Percentiles rank a stretch among this genome's conserved stretches.
phyloP scores from a whole-genome alignment of 2,888 invertebrate genomes.

The Zhuqinia jingwanae region DNA sequence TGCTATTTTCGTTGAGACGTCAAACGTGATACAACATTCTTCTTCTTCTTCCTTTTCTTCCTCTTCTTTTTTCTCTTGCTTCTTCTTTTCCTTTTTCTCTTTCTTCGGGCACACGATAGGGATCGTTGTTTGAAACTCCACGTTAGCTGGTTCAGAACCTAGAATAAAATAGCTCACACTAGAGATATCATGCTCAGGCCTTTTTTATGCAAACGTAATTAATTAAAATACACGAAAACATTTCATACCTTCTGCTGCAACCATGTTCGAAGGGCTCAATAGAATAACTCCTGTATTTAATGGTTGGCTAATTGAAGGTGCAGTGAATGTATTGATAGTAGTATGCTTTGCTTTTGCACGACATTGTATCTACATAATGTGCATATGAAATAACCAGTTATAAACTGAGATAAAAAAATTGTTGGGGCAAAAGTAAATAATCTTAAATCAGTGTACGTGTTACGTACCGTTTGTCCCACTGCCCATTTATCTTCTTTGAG shows the following conservation, averaged over 20 bases:
- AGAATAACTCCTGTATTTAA: conserved; percentile 79
- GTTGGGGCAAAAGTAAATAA: no score
- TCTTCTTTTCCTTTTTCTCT: conserved; percentile 72
- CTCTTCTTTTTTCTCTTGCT: conserved; percentile 69
- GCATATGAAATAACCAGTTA: no score
- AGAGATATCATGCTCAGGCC: no score
- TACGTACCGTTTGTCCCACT: conserved; percentile 79
- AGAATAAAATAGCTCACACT: no score
- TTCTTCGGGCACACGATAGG: conserved; percentile 79
- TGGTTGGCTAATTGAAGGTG: conserved; percentile 78
- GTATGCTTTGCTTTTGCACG: conserved; percentile 79
- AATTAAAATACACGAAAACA: background rate
- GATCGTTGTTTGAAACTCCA: conserved; percentile 78
- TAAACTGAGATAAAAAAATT: background rate
- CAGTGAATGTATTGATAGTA: conserved; percentile 79
- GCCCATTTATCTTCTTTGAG: conserved; percentile 79
- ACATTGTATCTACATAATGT: conserved; percentile 78
- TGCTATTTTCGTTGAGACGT: conserved; percentile 75
- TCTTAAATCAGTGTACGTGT: no score
- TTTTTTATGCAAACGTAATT: no score
- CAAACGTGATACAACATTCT: conserved; percentile 78
- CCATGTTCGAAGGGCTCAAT: conserved; percentile 66
- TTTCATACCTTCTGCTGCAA: conserved; percentile 75
- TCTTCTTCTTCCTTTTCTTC: conserved; percentile 76
- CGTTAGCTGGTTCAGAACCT: conserved; percentile 77